These are phyloP conservation scores for Bradypus variegatus DNA, from an alignment of 2,797 vertebrate species.

Conservation along the genomic window DNA sequence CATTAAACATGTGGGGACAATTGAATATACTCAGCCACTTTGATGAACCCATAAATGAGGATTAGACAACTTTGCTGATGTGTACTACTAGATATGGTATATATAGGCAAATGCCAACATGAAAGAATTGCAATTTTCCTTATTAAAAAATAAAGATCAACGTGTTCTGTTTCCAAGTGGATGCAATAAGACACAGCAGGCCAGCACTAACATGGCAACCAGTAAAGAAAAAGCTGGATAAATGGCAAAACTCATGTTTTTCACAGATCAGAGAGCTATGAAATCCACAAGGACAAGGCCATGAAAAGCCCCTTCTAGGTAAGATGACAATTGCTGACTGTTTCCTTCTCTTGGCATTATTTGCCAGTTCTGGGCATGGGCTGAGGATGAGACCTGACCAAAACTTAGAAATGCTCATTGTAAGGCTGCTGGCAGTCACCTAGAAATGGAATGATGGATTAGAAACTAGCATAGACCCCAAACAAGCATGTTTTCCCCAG, in stretches of 20 bases:
- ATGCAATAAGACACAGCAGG: not conserved
- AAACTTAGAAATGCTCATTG: not conserved
- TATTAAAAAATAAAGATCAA: not conserved
- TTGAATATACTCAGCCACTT: not conserved
- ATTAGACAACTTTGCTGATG: too few species aligned
- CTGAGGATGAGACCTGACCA: not conserved
- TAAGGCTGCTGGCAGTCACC: too few species aligned
- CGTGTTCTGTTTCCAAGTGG: not conserved
- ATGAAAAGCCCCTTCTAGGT: not conserved
- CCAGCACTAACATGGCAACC: not conserved
- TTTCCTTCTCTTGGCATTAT: not conserved
- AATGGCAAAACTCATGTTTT: not conserved
- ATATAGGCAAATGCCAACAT: not conserved
- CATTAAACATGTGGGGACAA: too few species aligned
- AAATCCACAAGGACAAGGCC: not conserved
- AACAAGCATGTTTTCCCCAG: not conserved
- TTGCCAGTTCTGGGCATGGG: not conserved
- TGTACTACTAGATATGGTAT: rapidly evolving
- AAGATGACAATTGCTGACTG: not conserved
- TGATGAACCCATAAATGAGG: not conserved
- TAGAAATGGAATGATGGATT: not conserved
- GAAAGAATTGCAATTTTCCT: not conserved
- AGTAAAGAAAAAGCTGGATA: not conserved
- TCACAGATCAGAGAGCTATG: not conserved
- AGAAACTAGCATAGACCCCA: too few species aligned